Evolutionary conservation across 2,888 invertebrate species (phyloP), one percentile per base, ranked within the genome.

Genomic region (Xestia rhomboidea): DNA sequence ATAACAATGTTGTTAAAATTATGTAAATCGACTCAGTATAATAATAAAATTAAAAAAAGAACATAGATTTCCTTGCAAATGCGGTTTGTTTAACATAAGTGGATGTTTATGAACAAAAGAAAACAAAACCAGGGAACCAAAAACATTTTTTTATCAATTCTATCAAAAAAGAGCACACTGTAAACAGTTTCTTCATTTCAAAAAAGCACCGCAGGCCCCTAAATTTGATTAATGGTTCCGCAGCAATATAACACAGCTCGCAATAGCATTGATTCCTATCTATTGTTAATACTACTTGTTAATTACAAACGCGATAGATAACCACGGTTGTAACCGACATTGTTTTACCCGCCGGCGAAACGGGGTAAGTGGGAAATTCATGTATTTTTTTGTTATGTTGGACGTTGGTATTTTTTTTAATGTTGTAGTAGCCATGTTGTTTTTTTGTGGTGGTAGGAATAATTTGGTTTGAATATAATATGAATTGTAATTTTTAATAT

Each of bases 141-240:
- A 21, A 49, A 49, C 18, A 46, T 4, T n/a, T 24, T n/a, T n/a
- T n/a, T 10, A 54, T 0, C 54, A 54, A n/a, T 5, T 13, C 8
- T n/a, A 0, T 15, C 1, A 15, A 49, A 49, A 49, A 49, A 49
- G 8, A 21, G 10, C 21, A 1, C 15, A 68, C 24, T n/a, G n/a
- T 54, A 15, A 64, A 46, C 7, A 30, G 72, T 67, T 82, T 73
- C 60, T 64, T 34, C 21, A 79, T 79, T 41, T 34, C 7, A 44
- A 71, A 79, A 82, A 73, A 51, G n/a, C 54, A 34, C 76, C 75
- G 89, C 89, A 89, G 91, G 90, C 78, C 91, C 89, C 93, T 85
- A 90, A 92, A 91, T 86, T 81, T 95, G 95, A 95, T 95, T 94
- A 94, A 95, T 95, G 92, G 89, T 91, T 87, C 90, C 82, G 86